Base-by-base conservation (phyloP, 2,797 vertebrate genomes). In the Hafferia zeledoni region DNA sequence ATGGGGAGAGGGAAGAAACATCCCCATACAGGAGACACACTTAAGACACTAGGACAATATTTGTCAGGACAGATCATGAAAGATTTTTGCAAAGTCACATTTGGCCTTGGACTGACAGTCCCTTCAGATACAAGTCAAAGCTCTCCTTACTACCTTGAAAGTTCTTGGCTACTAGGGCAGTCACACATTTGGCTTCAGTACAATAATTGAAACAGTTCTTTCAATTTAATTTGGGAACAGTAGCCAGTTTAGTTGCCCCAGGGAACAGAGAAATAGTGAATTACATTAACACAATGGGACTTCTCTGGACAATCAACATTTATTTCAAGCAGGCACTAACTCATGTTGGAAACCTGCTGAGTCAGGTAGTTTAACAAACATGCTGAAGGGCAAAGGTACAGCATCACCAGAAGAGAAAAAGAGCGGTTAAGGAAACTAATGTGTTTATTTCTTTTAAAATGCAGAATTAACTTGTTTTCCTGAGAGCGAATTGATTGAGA, bases 281-380 rank as follows among this genome's bases (percentile, higher is more conserved):
- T 89, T 93, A 92, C 76, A 92, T 86, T 87, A 95, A 91, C 83
- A 83, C 89, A 93, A 91, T 87, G 69, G 72, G 82, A 96, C 95
- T 95, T 86, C 89, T 94, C 65, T 60, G 87, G 90, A 91, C 87
- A 92, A 95, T 89, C 84, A 94, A 89, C 92, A 85, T 89, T 94
- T 94, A 91, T 91, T 95, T 95, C 92, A 87, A 72, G 69, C 65
- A 76, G 87, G 84, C 91, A 89, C 89, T 92, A 95, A 85, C 87
- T 97, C 82, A 92, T 71, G 89, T 33, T 87, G 86, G 94, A 87
- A 95, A 93, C 83, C 93, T 90, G 92, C 92, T 91, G 91, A 92
- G 87, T 95, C 87, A 95, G 91, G 82, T 56, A 91, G 69, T 91
- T 94, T 93, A 94, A 85, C 85, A 87, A 96, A 94, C 92, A 88